Evolutionary conservation across 2,113 vertebrate species (phyloP), one percentile per base, ranked within the genome.

Genomic region (Chrysochloris asiatica): DNA sequence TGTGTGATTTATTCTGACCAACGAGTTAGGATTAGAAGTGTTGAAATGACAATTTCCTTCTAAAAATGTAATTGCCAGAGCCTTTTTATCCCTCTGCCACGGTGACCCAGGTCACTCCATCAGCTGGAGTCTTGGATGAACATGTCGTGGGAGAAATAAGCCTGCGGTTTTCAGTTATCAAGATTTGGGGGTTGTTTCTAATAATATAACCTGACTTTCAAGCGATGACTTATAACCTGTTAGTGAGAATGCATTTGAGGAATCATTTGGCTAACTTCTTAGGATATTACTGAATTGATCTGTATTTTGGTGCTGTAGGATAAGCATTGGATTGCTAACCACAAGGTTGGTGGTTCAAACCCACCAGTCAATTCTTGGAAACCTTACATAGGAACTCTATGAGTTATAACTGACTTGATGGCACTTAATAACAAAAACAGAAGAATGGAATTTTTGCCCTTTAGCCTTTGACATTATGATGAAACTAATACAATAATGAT

Each of bases 291-390:
- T 80, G 43, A 83, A 80, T 79, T 88, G 17, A 69, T 63, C 19
- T 83, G 77, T 92, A 50, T 84, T 93, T 92, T 38, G 65, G 63
- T 61, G 50, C n/a, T n/a, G n/a, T n/a, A n/a, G n/a, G n/a, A n/a
- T n/a, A n/a, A n/a, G n/a, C n/a, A n/a, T n/a, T n/a, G n/a, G n/a
- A n/a, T n/a, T n/a, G n/a, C n/a, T n/a, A n/a, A n/a, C n/a, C n/a
- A n/a, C n/a, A n/a, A n/a, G n/a, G n/a, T n/a, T n/a, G n/a, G n/a
- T n/a, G n/a, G n/a, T n/a, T n/a, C n/a, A n/a, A n/a, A n/a, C n/a
- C n/a, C n/a, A n/a, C n/a, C n/a, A n/a, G n/a, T n/a, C n/a, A n/a
- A n/a, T n/a, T n/a, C n/a, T n/a, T n/a, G n/a, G n/a, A n/a, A n/a
- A n/a, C n/a, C n/a, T n/a, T n/a, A n/a, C n/a, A n/a, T n/a, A n/a